phyloP scores from a whole-genome alignment of 1,140 invertebrate genomes.

The Popillia japonica region DNA sequence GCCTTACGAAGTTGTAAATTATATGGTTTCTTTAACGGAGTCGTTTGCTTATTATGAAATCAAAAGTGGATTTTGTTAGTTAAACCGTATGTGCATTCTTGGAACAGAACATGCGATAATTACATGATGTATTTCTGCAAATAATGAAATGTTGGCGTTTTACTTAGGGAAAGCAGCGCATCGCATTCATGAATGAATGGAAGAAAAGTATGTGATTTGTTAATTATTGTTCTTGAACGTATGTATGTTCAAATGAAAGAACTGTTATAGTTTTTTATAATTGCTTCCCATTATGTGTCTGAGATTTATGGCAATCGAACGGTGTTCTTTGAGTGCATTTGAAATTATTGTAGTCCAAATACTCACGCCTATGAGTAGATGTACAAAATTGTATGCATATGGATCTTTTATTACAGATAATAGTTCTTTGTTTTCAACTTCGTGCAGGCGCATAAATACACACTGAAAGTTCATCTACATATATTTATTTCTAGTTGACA shows the following conservation, averaged over 20 bases:
- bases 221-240: too few relatives aligned
- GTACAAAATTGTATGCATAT: background rate
- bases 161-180: background rate
- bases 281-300: too few relatives aligned
- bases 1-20: background rate
- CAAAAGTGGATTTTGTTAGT: background rate
- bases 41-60: background rate
- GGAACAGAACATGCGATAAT: background rate
- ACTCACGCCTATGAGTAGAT: too few relatives aligned
- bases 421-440: background rate
- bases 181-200: too few relatives aligned
- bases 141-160: background rate
- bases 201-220: too few relatives aligned
- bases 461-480: background rate
- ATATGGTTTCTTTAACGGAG: background rate
- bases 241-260: too few relatives aligned
- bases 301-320: too few relatives aligned
- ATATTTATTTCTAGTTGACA: background rate
- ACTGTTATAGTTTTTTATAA: too few relatives aligned
- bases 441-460: background rate
- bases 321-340: too few relatives aligned
- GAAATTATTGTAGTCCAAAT: too few relatives aligned
- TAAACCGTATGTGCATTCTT: background rate
- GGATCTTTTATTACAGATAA: background rate
- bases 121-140: background rate